Percentiles rank a stretch among this genome's conserved stretches.
Evolutionary conservation across 2,797 vertebrate species (phyloP).

Genomic region (Lepilemur septentrionalis): DNA sequence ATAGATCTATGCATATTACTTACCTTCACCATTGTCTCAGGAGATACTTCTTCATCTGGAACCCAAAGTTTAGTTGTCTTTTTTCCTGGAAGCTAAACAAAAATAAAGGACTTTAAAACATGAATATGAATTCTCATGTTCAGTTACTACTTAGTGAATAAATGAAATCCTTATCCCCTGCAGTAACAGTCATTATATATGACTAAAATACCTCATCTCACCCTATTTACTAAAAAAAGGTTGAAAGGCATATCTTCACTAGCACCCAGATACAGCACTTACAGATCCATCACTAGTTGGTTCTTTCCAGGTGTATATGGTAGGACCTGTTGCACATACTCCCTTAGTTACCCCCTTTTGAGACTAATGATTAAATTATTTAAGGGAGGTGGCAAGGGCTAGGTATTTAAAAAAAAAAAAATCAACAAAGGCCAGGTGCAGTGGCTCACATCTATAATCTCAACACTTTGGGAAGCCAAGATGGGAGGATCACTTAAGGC

Average conservation of each 20-base stretch:
- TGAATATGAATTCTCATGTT: not conserved
- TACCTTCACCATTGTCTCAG: constrained; percentile 97
- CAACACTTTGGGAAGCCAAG: not conserved
- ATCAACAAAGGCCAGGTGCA: not conserved
- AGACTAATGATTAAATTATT: not conserved
- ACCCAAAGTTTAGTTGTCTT: constrained; percentile 99
- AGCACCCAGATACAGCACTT: not conserved
- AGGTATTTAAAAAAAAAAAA: not conserved
- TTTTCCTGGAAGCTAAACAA: constrained; percentile 93
- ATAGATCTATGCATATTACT: constrained; percentile 60
- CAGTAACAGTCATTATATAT: not conserved
- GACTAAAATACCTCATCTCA: not conserved
- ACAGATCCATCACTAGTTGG: not conserved
- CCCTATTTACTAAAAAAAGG: not conserved
- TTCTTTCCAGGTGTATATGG: not conserved
- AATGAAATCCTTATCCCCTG: constrained; percentile 27
- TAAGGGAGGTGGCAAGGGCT: not conserved
- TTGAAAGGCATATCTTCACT: not conserved
- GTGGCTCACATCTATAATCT: not conserved
- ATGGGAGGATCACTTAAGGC: not conserved
- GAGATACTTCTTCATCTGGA: constrained; percentile 96
- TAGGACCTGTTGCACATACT: not conserved
- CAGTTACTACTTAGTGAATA: not conserved
- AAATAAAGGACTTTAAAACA: constrained; percentile 61
- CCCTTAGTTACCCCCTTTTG: not conserved